Conservation (phyloP, 2,888 invertebrate species). For the Hetaerina titia region DNA sequence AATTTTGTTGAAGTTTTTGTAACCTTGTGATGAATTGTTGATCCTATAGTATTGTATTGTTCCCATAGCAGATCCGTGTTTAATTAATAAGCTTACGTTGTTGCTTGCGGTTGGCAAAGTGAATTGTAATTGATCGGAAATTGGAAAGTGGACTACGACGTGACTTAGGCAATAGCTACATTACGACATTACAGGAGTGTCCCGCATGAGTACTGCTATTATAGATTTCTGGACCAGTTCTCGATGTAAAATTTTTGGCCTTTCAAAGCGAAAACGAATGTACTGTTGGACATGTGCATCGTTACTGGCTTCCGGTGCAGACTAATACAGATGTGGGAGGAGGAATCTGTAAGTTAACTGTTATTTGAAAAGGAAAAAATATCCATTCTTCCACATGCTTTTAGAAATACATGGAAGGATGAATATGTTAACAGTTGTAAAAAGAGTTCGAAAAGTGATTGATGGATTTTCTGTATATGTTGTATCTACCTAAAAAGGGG, state of each 20-base stretch:
- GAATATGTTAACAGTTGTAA: not conserved
- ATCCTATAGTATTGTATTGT: conserved; percentile 16
- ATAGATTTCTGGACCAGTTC: not conserved
- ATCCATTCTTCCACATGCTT: not conserved
- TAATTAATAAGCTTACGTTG: conserved; percentile 28
- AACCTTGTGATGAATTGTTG: conserved; percentile 29
- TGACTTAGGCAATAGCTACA: no score
- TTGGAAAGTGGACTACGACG: not conserved
- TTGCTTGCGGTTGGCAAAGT: conserved; percentile 50
- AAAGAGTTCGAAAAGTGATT: not conserved
- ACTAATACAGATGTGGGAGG: not conserved
- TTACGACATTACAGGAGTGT: no score
- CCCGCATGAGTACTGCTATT: no score
- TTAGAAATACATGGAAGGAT: not conserved
- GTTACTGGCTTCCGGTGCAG: not conserved
- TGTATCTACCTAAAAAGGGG: not conserved
- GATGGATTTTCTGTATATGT: not conserved
- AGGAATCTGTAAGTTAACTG: not conserved
- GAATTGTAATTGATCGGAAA: not conserved
- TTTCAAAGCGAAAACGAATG: not conserved
- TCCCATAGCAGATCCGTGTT: conserved; percentile 49
- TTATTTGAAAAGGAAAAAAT: not conserved
- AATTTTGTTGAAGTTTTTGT: conserved; percentile 7
- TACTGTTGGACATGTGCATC: not conserved
- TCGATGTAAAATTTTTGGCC: not conserved